Evolutionary conservation across 2,797 vertebrate genomes (phyloP).

Genomic region (Pseudochaenichthys georgianus): DNA sequence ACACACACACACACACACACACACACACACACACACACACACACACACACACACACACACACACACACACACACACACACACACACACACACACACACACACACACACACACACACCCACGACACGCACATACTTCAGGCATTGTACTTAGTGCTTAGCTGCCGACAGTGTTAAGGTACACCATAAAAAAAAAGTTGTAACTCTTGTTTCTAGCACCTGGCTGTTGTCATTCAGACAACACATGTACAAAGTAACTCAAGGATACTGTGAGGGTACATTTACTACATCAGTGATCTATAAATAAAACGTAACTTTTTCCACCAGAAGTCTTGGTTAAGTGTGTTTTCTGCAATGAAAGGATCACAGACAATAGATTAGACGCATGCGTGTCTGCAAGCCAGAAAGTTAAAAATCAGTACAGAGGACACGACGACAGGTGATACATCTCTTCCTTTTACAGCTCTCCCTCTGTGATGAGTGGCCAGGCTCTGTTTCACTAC

Average conservation of each 20-base stretch:
- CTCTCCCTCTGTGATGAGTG: slow-evolving; percentile 41
- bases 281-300: slow-evolving; percentile 22
- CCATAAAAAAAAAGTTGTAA: slow-evolving; percentile 31
- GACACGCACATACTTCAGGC: slow-evolving; percentile 9
- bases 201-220: slow-evolving; percentile 39
- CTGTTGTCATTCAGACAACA: slow-evolving; percentile 54
- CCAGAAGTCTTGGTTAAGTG: slow-evolving; percentile 2
- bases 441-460: slow-evolving; percentile 56
- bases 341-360: slow-evolving; percentile 22
- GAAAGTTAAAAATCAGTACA: slow-evolving; percentile 2
- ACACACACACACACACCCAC: slow-evolving; percentile 18
- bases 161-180: slow-evolving; percentile 53
- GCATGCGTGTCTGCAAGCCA: slow-evolving; percentile 4
- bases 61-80: too few species aligned
- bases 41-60: too few species aligned
- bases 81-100: too few species aligned
- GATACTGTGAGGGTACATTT: slow-evolving; percentile 33
- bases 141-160: slow-evolving; percentile 39
- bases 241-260: neutral
- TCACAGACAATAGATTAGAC: neutral
- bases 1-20: slow-evolving; percentile 17
- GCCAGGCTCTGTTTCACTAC: slow-evolving; percentile 27
- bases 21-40: too few species aligned
- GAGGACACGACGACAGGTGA: slow-evolving; percentile 63
- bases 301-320: neutral